Conservation (phyloP, 2,113 vertebrate genomes). For the Herpailurus yagouaroundi region DNA sequence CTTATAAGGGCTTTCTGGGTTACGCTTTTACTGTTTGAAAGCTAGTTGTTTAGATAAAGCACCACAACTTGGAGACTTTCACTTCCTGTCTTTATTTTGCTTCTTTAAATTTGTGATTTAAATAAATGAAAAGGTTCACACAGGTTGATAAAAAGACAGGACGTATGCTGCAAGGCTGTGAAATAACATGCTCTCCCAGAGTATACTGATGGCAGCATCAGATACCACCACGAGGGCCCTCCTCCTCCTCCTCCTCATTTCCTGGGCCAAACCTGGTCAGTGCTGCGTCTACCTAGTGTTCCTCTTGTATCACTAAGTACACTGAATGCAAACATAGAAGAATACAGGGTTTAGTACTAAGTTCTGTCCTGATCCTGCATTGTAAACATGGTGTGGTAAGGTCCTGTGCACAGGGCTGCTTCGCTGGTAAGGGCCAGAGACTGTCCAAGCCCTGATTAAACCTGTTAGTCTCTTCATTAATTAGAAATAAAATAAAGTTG, state of each 20-base stretch:
- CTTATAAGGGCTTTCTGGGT: neutral
- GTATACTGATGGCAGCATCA: conserved; percentile 60
- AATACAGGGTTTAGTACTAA: conserved; percentile 58
- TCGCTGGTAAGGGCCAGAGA: neutral
- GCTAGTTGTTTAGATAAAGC: conserved; percentile 76
- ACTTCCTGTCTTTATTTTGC: conserved; percentile 83
- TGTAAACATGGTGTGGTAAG: conserved; percentile 43
- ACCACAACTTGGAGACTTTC: conserved; percentile 78
- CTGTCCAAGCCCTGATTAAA: neutral
- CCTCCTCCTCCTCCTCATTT: conserved; percentile 54
- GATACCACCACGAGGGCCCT: conserved; percentile 18
- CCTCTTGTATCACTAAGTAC: conserved; percentile 54
- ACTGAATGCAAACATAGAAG: conserved; percentile 77
- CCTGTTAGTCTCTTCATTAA: neutral
- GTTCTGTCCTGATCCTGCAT: conserved; percentile 36
- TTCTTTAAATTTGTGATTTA: conserved; percentile 72
- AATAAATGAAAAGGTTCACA: conserved; percentile 74
- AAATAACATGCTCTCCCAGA: conserved; percentile 45
- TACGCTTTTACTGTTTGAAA: neutral
- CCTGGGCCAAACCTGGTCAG: conserved; percentile 68
- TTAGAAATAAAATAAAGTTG: neutral
- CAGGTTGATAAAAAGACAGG: conserved; percentile 70
- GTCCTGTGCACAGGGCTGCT: neutral
- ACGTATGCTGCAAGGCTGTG: conserved; percentile 52
- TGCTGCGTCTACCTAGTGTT: neutral